Percentiles rank a stretch among this genome's conserved stretches.
Evolutionary conservation across 2,888 invertebrate species (phyloP).

Genomic region (Selenia dentaria): DNA sequence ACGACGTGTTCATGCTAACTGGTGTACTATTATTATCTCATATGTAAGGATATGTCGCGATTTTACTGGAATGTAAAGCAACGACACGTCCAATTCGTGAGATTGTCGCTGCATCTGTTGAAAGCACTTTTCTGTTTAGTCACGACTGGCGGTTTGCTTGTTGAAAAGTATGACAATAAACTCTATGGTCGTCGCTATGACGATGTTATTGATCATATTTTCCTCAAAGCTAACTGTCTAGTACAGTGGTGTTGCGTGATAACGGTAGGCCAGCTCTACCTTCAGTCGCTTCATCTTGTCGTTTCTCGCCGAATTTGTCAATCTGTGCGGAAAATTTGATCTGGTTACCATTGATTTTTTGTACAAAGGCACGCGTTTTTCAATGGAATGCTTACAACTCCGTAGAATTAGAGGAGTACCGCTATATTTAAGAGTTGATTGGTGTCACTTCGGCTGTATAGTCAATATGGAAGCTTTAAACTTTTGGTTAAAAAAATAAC

Average conservation of each 20-base stretch:
- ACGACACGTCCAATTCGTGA: conserved; percentile 5
- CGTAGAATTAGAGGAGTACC: conserved; percentile 19
- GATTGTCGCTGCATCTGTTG: neutral
- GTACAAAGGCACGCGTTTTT: conserved; percentile 26
- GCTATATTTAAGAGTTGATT: conserved; percentile 9
- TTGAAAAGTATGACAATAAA: conserved; percentile 17
- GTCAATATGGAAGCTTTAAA: neutral
- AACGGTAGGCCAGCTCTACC: conserved; percentile 20
- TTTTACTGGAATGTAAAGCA: neutral
- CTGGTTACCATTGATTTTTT: conserved; percentile 28
- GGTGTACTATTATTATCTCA: conserved; percentile 23
- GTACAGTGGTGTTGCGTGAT: conserved; percentile 18
- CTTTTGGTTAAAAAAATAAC: too few species aligned
- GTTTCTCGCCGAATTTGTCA: conserved; percentile 25
- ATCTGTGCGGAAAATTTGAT: conserved; percentile 33
- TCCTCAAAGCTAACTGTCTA: conserved; percentile 13
- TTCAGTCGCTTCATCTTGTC: conserved; percentile 10
- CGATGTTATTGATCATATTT: conserved; percentile 21
- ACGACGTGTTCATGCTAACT: conserved; percentile 49
- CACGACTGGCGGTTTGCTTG: conserved; percentile 6
- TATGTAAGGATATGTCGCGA: conserved; percentile 15
- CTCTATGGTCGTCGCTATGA: conserved; percentile 8
- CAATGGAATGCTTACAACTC: conserved; percentile 16
- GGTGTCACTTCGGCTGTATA: conserved; percentile 1
- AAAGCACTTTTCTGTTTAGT: conserved; percentile 8